Percentiles rank a stretch among this genome's conserved stretches.
Evolutionary conservation across 2,888 invertebrate species (phyloP).

Genomic region (Odontocolon sp.): DNA sequence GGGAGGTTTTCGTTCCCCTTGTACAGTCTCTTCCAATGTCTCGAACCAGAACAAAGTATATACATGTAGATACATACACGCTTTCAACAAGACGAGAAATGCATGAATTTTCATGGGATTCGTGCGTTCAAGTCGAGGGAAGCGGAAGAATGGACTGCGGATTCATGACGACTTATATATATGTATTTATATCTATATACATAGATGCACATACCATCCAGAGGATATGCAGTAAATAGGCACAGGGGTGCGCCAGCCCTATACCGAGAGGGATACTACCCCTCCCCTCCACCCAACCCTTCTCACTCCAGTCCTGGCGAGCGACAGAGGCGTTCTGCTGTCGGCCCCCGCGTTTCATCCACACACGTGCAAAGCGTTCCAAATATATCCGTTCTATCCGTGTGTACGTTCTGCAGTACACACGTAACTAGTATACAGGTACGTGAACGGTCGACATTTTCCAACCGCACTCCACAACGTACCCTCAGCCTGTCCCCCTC

Average conservation of each 20-base stretch:
- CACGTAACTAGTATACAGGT: background rate
- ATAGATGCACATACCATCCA: background rate
- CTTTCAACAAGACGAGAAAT: slow-evolving; percentile 46
- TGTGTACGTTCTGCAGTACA: too few relatives aligned
- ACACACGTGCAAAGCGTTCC: background rate
- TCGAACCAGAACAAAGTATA: background rate
- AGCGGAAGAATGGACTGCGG: background rate
- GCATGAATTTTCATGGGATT: slow-evolving; percentile 22
- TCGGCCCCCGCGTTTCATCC: background rate
- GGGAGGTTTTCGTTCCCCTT: slow-evolving; percentile 13
- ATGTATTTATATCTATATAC: background rate
- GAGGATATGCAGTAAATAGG: slow-evolving; percentile 27
- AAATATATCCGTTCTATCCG: slow-evolving; percentile 36
- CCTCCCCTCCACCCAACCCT: too few relatives aligned
- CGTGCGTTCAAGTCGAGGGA: slow-evolving; percentile 1
- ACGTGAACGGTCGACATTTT: slow-evolving; percentile 43
- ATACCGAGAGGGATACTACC: slow-evolving; percentile 32
- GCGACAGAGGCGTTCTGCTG: slow-evolving; percentile 12
- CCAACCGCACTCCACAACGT: slow-evolving; percentile 24
- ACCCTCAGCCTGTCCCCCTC: slow-evolving; percentile 5
- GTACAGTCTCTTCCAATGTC: slow-evolving; percentile 6
- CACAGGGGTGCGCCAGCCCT: slow-evolving; percentile 15
- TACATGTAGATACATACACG: background rate
- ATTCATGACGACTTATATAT: background rate
- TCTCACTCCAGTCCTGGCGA: slow-evolving; percentile 38